Percentiles rank a stretch among this genome's conserved stretches.
These are phyloP conservation scores for Triplophysa tibetana DNA, from an alignment of 2,113 vertebrate genomes.

Conservation along the genomic window DNA sequence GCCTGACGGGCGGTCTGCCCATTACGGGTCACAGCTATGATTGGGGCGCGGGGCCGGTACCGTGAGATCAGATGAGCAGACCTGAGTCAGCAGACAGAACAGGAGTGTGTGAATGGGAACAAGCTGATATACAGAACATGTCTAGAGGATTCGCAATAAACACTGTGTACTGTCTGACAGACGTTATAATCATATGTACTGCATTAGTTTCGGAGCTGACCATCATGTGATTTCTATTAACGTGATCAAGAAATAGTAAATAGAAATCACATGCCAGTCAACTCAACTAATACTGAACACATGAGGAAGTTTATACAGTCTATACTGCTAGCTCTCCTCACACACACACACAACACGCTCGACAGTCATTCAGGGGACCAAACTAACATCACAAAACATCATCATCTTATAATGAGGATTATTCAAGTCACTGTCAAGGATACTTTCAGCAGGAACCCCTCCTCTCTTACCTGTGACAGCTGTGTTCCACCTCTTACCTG, in stretches of 20 bases:
- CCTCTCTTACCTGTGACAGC: conserved; percentile 85
- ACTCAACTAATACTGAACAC: neutral
- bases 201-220: neutral
- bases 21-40: conserved; percentile 90
- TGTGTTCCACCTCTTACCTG: conserved; percentile 81
- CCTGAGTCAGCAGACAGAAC: conserved; percentile 65
- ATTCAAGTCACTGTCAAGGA: too few species aligned
- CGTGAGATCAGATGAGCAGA: conserved; percentile 94
- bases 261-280: neutral
- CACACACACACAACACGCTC: conserved; percentile 25
- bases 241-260: neutral
- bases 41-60: conserved; percentile 93
- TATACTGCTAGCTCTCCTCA: neutral
- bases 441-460: neutral
- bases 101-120: neutral
- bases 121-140: neutral
- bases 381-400: too few species aligned
- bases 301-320: neutral
- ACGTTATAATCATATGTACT: neutral
- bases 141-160: neutral
- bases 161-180: neutral
- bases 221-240: neutral
- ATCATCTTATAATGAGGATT: too few species aligned
- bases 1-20: conserved; percentile 92
- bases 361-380: neutral